Conservation (phyloP, 2,113 vertebrate genomes). For the Cranoglanis bouderius region DNA sequence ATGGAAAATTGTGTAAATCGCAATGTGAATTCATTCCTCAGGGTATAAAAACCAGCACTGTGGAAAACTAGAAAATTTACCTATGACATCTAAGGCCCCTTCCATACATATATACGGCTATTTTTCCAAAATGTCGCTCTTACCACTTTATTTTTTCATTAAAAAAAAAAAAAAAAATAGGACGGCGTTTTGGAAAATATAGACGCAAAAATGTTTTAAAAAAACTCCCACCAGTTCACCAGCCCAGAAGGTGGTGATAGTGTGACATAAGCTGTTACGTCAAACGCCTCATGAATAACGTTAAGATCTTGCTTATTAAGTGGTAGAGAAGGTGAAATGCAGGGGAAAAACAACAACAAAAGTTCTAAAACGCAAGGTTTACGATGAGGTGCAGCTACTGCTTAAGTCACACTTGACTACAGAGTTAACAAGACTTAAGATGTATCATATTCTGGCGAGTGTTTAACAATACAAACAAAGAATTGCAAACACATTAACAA, state of each 20-base stretch:
- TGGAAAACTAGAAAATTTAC: too few species aligned
- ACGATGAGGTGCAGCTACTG: background rate
- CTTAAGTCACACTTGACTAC: background rate
- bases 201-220: background rate
- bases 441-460: background rate
- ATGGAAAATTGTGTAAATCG: too few species aligned
- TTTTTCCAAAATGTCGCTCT: too few species aligned
- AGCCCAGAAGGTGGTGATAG: background rate
- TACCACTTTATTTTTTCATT: too few species aligned
- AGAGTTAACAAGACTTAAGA: background rate
- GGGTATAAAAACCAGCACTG: too few species aligned
- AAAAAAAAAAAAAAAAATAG: too few species aligned
- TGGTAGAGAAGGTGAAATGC: background rate
- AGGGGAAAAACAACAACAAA: background rate
- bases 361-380: background rate
- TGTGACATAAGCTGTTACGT: background rate
- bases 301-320: background rate
- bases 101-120: too few species aligned
- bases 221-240: background rate
- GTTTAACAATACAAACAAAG: background rate
- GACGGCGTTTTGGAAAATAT: background rate
- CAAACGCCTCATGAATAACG: background rate
- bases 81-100: too few species aligned
- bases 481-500: too few species aligned
- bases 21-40: too few species aligned